phyloP scores from a whole-genome alignment of 2,888 invertebrate species.

The Polyommatus iphigenia region DNA sequence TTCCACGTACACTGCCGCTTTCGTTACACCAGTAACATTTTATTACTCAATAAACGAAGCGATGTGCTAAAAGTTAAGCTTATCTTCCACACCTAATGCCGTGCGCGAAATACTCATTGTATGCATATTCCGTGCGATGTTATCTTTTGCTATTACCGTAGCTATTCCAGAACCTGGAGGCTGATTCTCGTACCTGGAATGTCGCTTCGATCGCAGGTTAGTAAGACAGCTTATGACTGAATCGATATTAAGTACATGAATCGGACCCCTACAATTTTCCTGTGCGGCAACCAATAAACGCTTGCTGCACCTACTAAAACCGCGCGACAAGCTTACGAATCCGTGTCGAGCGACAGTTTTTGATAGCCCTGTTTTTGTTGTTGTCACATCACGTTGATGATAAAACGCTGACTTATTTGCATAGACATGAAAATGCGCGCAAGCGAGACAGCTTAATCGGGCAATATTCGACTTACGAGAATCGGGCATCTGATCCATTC shows the following conservation, averaged over 20 bases:
- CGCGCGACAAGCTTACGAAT: too few species aligned
- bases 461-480: not conserved
- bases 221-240: not conserved
- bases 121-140: constrained; percentile 38
- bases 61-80: constrained; percentile 35
- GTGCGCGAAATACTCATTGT: constrained; percentile 35
- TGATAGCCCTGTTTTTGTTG: too few species aligned
- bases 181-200: not conserved
- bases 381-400: not conserved
- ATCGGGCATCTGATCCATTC: constrained; percentile 33
- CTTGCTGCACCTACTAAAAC: too few species aligned
- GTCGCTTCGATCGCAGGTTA: not conserved
- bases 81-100: constrained; percentile 35
- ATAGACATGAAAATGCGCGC: not conserved
- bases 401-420: not conserved
- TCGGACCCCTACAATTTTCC: not conserved
- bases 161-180: constrained; percentile 32
- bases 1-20: constrained; percentile 32
- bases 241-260: not conserved
- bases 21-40: constrained; percentile 34
- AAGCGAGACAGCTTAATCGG: not conserved
- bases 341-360: too few species aligned
- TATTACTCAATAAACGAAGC: constrained; percentile 33
- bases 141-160: constrained; percentile 38
- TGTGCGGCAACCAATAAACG: too few species aligned